Percentiles rank a stretch among this genome's conserved stretches.
phyloP scores from a whole-genome alignment of 2,113 vertebrate genomes.

The Corythornis cristatus region DNA sequence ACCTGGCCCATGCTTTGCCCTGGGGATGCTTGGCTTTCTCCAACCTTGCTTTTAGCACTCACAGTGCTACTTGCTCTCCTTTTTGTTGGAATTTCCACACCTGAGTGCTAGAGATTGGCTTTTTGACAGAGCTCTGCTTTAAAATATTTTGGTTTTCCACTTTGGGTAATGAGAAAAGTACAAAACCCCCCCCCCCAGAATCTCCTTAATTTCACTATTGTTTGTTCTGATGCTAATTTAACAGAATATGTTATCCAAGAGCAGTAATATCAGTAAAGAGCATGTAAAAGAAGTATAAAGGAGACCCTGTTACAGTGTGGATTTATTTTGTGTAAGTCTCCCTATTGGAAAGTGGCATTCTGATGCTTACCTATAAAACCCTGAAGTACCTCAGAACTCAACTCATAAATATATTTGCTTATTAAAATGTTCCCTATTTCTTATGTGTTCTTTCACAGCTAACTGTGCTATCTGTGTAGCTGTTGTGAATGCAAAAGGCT shows the following conservation, averaged over 20 bases:
- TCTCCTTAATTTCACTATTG: background rate
- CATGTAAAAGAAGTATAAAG: background rate
- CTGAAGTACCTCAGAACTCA: background rate
- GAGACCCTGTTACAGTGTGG: background rate
- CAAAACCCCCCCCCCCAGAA: too few species aligned
- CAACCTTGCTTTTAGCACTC: background rate
- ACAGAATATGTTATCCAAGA: background rate
- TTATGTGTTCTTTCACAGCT: background rate
- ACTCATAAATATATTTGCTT: background rate
- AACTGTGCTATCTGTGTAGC: background rate
- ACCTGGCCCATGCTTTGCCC: background rate
- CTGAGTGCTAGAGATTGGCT: background rate
- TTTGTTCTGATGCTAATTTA: fast-evolving
- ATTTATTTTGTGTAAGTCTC: background rate
- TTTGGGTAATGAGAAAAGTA: background rate
- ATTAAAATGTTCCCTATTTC: background rate
- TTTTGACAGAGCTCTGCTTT: background rate
- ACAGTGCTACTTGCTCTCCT: background rate
- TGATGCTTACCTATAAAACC: background rate
- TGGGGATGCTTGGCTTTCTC: background rate
- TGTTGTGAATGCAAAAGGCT: background rate
- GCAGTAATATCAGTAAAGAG: background rate
- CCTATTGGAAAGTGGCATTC: background rate
- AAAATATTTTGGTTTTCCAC: background rate
- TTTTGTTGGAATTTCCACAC: background rate